phyloP scores from a whole-genome alignment of 2,888 invertebrate genomes.

The Temnothorax unifasciatus region DNA sequence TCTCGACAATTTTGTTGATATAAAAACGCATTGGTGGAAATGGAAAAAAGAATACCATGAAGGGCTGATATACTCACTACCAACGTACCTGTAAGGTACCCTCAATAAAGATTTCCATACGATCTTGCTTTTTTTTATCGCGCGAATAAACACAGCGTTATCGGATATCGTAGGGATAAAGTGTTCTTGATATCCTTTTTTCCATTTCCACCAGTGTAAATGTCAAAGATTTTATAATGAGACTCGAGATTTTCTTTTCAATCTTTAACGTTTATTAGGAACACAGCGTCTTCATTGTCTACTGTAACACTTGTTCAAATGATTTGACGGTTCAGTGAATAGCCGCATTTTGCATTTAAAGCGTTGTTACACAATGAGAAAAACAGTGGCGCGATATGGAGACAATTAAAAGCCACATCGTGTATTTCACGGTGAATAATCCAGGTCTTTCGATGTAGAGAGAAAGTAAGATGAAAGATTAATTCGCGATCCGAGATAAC shows the following conservation, averaged over 20 bases:
- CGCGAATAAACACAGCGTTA: no score
- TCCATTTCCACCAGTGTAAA: no score
- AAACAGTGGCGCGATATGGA: slow-evolving; percentile 2
- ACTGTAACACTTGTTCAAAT: not conserved
- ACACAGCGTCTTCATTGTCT: not conserved
- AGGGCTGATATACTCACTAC: no score
- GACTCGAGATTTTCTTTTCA: not conserved
- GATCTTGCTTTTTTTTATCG: no score
- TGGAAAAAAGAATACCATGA: no score
- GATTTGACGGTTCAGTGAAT: not conserved
- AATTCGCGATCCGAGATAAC: slow-evolving; percentile 23
- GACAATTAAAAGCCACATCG: slow-evolving; percentile 28
- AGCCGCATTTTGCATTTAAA: not conserved
- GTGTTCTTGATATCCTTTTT: no score
- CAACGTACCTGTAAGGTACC: no score
- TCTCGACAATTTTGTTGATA: not conserved
- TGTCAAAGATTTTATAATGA: not conserved
- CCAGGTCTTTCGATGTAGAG: not conserved
- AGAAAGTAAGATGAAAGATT: slow-evolving; percentile 48
- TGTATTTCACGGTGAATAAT: slow-evolving; percentile 29
- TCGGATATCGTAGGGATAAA: no score
- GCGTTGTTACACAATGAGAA: slow-evolving; percentile 12
- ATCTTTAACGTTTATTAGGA: not conserved
- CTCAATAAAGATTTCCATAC: no score
- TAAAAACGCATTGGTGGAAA: not conserved